phyloP scores from a whole-genome alignment of 2,113 vertebrate species.

The Chaetodon auriga region DNA sequence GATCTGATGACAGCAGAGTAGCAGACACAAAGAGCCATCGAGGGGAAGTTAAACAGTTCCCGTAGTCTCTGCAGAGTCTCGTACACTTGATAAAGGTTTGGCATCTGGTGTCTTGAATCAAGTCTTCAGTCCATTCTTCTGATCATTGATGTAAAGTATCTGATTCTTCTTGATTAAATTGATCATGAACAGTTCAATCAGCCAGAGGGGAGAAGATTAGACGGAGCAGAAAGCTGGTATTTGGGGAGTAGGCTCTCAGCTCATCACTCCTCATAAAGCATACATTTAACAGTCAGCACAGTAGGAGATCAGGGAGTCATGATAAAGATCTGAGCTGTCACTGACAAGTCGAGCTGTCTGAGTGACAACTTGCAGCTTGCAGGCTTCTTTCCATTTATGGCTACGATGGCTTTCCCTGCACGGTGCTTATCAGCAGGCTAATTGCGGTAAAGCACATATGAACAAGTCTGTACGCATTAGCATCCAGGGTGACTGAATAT shows the following conservation, averaged over 20 bases:
- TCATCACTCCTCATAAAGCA: background rate
- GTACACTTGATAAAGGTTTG: background rate
- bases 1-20: slow-evolving; percentile 25
- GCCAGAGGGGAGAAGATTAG: slow-evolving; percentile 4
- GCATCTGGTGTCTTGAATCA: background rate
- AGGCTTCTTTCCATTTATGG: too few species aligned
- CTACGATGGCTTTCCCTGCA: too few species aligned
- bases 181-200: slow-evolving; percentile 18
- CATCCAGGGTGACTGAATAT: too few species aligned
- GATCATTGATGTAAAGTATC: background rate
- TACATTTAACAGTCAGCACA: background rate
- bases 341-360: too few species aligned
- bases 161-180: slow-evolving; percentile 7
- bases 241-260: background rate
- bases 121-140: background rate
- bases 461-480: too few species aligned
- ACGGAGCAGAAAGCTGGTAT: background rate
- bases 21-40: slow-evolving; percentile 12
- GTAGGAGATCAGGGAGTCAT: background rate
- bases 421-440: too few species aligned
- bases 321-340: background rate
- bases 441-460: too few species aligned
- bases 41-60: slow-evolving; percentile 1
- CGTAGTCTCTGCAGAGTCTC: background rate
- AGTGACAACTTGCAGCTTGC: too few species aligned